Evolutionary conservation across 2,888 invertebrate genomes (phyloP).

Genomic region (Liopterus haemorrhoidalis): DNA sequence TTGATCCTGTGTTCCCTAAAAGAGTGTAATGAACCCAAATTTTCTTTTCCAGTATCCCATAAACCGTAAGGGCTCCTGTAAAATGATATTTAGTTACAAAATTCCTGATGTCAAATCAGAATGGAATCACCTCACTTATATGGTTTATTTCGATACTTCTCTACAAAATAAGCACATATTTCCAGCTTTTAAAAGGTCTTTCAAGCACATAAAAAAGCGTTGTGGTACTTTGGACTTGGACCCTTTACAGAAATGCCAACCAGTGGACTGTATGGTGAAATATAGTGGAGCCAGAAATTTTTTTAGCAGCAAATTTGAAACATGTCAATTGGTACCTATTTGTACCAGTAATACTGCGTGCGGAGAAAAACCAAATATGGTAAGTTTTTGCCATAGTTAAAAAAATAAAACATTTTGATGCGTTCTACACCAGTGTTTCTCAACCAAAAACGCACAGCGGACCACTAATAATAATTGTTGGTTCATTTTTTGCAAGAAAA

Average conservation of each 20-base stretch:
- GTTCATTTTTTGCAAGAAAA: not conserved
- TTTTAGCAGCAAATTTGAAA: slow-evolving; percentile 43
- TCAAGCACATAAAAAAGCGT: slow-evolving; percentile 13
- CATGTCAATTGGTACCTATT: slow-evolving; percentile 42
- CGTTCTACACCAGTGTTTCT: too few species aligned
- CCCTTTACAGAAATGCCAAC: slow-evolving; percentile 47
- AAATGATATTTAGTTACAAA: slow-evolving; percentile 32
- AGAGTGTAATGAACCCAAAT: not conserved
- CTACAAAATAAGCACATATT: too few species aligned
- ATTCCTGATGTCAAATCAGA: too few species aligned
- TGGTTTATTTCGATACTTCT: too few species aligned
- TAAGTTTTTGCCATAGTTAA: slow-evolving; percentile 28
- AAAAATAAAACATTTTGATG: too few species aligned
- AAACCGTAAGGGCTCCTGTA: slow-evolving; percentile 35
- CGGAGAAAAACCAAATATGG: slow-evolving; percentile 40
- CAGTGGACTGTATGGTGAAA: slow-evolving; percentile 51
- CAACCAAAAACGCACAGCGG: too few species aligned
- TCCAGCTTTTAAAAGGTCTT: too few species aligned
- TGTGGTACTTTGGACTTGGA: slow-evolving; percentile 47
- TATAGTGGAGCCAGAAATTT: slow-evolving; percentile 50
- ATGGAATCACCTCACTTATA: slow-evolving; percentile 25
- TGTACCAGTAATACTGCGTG: slow-evolving; percentile 39
- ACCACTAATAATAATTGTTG: too few species aligned
- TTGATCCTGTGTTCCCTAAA: not conserved
- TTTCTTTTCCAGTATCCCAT: slow-evolving; percentile 33